Evolutionary conservation across 2,888 invertebrate genomes (phyloP).

Genomic region (Scaptomyza cyrtandrae): DNA sequence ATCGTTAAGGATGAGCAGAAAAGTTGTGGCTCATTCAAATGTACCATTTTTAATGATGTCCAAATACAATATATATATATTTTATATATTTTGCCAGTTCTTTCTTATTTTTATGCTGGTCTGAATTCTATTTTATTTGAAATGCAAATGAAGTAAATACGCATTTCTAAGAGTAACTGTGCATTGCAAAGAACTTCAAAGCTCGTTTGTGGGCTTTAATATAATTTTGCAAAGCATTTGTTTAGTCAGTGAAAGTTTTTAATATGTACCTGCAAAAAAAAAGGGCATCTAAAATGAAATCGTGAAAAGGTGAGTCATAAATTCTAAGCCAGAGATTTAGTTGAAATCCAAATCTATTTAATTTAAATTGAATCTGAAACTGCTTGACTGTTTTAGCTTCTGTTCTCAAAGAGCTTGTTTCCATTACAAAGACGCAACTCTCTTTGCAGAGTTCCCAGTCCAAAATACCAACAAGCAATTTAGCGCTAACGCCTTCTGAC

Average conservation of each 20-base stretch:
- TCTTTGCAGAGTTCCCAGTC: background rate
- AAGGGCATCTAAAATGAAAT: slow-evolving; percentile 1
- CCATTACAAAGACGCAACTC: background rate
- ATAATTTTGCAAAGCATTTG: slow-evolving; percentile 46
- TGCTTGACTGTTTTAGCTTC: background rate
- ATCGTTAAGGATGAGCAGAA: background rate
- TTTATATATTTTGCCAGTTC: slow-evolving; percentile 40
- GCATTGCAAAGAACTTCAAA: slow-evolving; percentile 63
- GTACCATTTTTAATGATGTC: slow-evolving; percentile 82
- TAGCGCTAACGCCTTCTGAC: slow-evolving; percentile 14
- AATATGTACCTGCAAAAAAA: slow-evolving; percentile 39
- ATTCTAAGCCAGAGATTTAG: background rate
- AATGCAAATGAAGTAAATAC: slow-evolving; percentile 76
- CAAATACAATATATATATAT: slow-evolving; percentile 59
- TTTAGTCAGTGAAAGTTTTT: slow-evolving; percentile 66
- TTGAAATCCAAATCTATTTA: background rate
- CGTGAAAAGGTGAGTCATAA: background rate
- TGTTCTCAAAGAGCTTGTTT: background rate
- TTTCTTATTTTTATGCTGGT: slow-evolving; percentile 76
- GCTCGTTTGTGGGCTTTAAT: slow-evolving; percentile 50
- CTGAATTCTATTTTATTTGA: slow-evolving; percentile 74
- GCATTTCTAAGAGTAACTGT: slow-evolving; percentile 39
- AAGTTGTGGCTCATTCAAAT: slow-evolving; percentile 67
- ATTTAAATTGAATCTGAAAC: background rate
- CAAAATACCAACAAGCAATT: slow-evolving; percentile 22